Percentiles rank a stretch among this genome's conserved stretches.
phyloP scores from a whole-genome alignment of 2,113 vertebrate genomes.

The Desmodus rotundus region DNA sequence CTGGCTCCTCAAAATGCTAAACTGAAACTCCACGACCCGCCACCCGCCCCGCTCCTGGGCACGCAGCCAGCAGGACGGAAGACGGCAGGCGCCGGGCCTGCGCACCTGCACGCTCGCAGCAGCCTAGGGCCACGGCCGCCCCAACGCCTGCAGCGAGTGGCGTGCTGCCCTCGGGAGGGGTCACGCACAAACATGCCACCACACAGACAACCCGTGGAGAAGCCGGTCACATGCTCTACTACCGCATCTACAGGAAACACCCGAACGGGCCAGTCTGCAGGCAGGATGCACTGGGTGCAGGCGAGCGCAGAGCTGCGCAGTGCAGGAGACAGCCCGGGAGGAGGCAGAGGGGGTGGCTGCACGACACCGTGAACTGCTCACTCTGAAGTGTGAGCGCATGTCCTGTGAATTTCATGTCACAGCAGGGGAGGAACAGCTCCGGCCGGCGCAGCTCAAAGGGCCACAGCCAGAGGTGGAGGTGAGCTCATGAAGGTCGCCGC shows the following conservation, averaged over 20 bases:
- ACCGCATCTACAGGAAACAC: neutral
- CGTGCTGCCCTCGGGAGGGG: too few species aligned
- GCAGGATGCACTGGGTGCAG: neutral
- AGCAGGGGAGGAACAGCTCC: too few species aligned
- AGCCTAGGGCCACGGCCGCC: too few species aligned
- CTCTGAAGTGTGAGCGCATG: neutral
- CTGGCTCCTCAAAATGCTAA: neutral
- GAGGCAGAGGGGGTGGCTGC: neutral
- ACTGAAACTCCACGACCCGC: neutral
- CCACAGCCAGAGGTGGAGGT: neutral
- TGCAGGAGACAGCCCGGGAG: too few species aligned
- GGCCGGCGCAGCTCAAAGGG: too few species aligned
- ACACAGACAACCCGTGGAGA: rapidly evolving
- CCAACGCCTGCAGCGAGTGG: too few species aligned
- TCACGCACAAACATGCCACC: rapidly evolving
- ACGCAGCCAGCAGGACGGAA: rapidly evolving
- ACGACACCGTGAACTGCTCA: neutral
- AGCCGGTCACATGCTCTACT: neutral
- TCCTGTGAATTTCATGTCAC: neutral
- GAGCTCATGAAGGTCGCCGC: neutral
- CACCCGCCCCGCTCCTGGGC: neutral
- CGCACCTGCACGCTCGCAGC: rapidly evolving
- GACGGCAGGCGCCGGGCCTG: neutral
- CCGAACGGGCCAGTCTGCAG: neutral
- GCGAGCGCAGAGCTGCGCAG: neutral